These are phyloP conservation scores for Ooceraea biroi DNA, from an alignment of 1,140 invertebrate species.

Conservation along the genomic window DNA sequence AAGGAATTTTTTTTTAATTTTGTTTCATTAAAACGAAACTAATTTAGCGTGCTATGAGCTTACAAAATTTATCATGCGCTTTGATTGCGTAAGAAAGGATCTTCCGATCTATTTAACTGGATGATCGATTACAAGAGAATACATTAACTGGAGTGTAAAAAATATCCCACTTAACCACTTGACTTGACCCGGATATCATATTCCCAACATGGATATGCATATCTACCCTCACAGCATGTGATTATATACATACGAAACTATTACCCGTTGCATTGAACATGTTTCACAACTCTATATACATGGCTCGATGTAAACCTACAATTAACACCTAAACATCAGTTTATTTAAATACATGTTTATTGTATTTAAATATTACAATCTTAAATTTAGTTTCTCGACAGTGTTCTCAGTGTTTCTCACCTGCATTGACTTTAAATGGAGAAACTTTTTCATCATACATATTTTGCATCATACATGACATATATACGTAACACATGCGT, in stretches of 20 bases:
- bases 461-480: neutral
- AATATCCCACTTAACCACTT: slow-evolving; percentile 42
- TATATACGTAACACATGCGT: neutral
- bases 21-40: slow-evolving; percentile 23
- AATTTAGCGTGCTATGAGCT: neutral
- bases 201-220: slow-evolving; percentile 39
- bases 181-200: slow-evolving; percentile 49
- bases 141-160: slow-evolving; percentile 52
- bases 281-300: neutral
- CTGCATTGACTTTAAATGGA: slow-evolving; percentile 14
- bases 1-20: slow-evolving; percentile 14
- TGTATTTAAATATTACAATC: neutral
- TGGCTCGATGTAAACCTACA: neutral
- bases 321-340: neutral
- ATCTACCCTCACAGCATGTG: slow-evolving; percentile 58
- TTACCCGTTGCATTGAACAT: neutral
- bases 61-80: slow-evolving; percentile 44
- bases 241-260: slow-evolving; percentile 57
- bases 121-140: slow-evolving; percentile 45
- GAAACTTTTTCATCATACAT: neutral
- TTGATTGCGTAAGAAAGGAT: slow-evolving; percentile 33
- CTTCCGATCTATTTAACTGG: slow-evolving; percentile 55
- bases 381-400: slow-evolving; percentile 23
- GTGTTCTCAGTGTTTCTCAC: slow-evolving; percentile 1
- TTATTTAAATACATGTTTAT: slow-evolving; percentile 33